Evolutionary conservation across 1,140 invertebrate species (phyloP), one percentile per base, ranked within the genome.

Genomic region (Drosophila lacteicornis): DNA sequence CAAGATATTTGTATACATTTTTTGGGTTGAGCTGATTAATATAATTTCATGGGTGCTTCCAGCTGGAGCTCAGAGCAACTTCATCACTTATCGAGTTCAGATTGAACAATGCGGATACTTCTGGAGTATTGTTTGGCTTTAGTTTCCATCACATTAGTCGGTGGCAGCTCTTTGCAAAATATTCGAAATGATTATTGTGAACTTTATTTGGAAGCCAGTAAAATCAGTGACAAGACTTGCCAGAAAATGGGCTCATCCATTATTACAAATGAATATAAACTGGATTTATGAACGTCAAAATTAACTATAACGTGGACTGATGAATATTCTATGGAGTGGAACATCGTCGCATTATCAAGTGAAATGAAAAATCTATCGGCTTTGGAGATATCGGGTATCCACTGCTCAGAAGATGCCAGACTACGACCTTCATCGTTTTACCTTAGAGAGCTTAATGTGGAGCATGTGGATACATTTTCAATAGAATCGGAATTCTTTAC

Each of bases 281-380:
- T 49, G 47, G 2, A 1, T 25, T n/a, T 49, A n/a, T 0, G 3
- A 13, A 4, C 11, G 6, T 3, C 5, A 5, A 2, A 3, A 2
- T 12, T 51, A 17, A 2, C 12, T 33, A 4, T 17, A 2, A 51
- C 3, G 1, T 51, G 50, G 50, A 51, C 50, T 7, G 1, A 4
- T 0, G n/a, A 33, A 6, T 3, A 17, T 17, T 17, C n/a, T 1
- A 12, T 3, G 2, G n/a, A 17, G n/a, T 30, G 9, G 15, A 30
- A 51, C n/a, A 30, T 3, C 27, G 9, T 30, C 3, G 9, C 15
- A 30, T 17, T 51, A 3, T 1, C 49, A 12, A 30, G 30, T 7
- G 2, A 12, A 17, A 17, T 0, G 0, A 1, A 2, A 3, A 17
- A 3, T 2, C 9, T 27, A 4, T 2, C 4, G n/a, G 12, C 0